Conservation (phyloP, 2,113 vertebrate genomes). For the Ifrita kowaldi region DNA sequence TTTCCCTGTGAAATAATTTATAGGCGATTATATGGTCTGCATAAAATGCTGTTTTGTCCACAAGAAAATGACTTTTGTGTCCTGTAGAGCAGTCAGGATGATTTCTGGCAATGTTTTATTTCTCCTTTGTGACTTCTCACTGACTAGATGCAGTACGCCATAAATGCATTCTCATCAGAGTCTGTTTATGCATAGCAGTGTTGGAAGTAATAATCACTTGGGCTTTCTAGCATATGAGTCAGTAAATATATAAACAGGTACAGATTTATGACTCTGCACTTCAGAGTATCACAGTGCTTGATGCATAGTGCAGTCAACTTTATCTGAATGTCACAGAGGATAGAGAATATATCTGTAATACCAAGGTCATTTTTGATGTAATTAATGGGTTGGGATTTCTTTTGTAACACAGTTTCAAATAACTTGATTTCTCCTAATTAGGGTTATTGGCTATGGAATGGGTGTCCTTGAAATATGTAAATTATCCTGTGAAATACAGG, state of each 20-base stretch:
- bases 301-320: not conserved
- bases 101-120: not conserved
- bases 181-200: not conserved
- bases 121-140: not conserved
- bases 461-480: not conserved
- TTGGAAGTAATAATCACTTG: not conserved
- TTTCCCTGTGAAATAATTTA: not conserved
- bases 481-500: not conserved
- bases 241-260: not conserved
- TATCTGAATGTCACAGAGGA: not conserved
- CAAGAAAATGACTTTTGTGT: not conserved
- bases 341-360: not conserved
- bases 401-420: not conserved
- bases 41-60: not conserved
- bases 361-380: not conserved
- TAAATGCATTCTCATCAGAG: not conserved
- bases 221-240: not conserved
- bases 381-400: conserved; percentile 1
- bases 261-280: not conserved
- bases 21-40: not conserved
- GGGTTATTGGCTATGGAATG: not conserved
- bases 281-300: not conserved
- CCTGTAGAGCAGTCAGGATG: not conserved
- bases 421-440: not conserved
- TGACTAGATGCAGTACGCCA: not conserved